phyloP scores from a whole-genome alignment of 2,888 invertebrate genomes.

The Drosophila borborema region DNA sequence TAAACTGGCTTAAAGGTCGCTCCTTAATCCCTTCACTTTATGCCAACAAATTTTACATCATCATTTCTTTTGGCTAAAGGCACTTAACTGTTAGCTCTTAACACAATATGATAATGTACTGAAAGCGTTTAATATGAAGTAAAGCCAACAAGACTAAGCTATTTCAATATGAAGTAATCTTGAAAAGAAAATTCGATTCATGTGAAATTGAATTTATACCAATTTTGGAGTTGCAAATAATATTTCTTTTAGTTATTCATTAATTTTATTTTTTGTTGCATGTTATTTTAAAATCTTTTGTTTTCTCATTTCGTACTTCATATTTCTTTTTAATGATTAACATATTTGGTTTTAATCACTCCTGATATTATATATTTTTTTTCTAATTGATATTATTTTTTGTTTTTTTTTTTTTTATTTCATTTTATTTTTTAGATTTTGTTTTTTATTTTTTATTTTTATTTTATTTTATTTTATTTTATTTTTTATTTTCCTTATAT shows the following conservation, averaged over 20 bases:
- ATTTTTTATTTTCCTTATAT: too few species aligned
- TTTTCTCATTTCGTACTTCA: too few species aligned
- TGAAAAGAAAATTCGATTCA: too few species aligned
- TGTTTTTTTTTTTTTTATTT: too few species aligned
- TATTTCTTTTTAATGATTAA: too few species aligned
- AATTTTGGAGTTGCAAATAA: neutral
- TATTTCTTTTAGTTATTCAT: neutral
- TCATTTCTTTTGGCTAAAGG: neutral
- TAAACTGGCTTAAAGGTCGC: slow-evolving; percentile 7
- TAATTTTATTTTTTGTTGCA: neutral
- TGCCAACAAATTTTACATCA: slow-evolving; percentile 1
- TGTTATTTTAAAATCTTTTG: too few species aligned
- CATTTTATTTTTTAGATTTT: too few species aligned
- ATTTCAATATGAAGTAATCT: neutral
- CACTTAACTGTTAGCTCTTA: neutral
- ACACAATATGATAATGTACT: neutral
- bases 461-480: too few species aligned
- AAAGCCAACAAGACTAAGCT: neutral
- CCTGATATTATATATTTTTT: too few species aligned
- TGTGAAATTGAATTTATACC: neutral
- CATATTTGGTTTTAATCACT: too few species aligned
- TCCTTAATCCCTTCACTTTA: slow-evolving; percentile 3
- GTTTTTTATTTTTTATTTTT: too few species aligned
- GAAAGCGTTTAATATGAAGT: neutral
- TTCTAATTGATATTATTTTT: too few species aligned